A percentile compares a stretch with the other conserved stretches of the same genome.
Conservation (phyloP, 1,140 invertebrate species). For the Nephotettix cincticeps region DNA sequence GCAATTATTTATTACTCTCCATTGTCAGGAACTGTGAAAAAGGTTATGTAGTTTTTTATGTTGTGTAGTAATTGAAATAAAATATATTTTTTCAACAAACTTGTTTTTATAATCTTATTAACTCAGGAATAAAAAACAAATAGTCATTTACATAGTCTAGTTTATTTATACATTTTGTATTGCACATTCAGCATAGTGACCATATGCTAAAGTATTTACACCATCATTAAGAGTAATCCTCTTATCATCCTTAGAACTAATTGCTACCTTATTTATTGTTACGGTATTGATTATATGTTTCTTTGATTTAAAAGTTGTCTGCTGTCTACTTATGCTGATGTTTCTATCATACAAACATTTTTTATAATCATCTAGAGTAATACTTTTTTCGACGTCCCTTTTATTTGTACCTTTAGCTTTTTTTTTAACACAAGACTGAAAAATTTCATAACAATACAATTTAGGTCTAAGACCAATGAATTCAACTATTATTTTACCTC, state of each 20-base stretch:
- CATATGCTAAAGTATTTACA: slow-evolving; percentile 30
- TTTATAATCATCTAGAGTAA: slow-evolving; percentile 32
- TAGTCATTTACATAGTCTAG: background rate
- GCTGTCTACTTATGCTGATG: slow-evolving; percentile 8
- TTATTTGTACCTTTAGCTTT: slow-evolving; percentile 40
- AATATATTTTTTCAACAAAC: background rate
- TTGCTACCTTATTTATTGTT: slow-evolving; percentile 25
- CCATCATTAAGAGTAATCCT: slow-evolving; percentile 26
- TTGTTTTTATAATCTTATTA: background rate
- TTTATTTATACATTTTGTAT: background rate
- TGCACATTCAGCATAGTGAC: slow-evolving; percentile 7
- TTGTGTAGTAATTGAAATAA: background rate
- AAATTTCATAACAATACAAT: slow-evolving; percentile 45
- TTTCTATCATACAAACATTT: slow-evolving; percentile 25
- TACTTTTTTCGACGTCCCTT: slow-evolving; percentile 30
- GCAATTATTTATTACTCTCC: background rate
- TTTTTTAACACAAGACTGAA: slow-evolving; percentile 33
- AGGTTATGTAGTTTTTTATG: background rate
- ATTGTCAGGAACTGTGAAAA: background rate
- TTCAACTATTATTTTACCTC: slow-evolving; percentile 44
- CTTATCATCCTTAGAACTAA: slow-evolving; percentile 32
- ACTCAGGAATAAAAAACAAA: background rate
- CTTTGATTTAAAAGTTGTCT: slow-evolving; percentile 23
- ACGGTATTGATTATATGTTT: slow-evolving; percentile 33
- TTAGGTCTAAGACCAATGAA: slow-evolving; percentile 50